A percentile compares a stretch with the other conserved stretches of the same genome.
phyloP scores from a whole-genome alignment of 2,888 invertebrate species.

The Tachina fera region DNA sequence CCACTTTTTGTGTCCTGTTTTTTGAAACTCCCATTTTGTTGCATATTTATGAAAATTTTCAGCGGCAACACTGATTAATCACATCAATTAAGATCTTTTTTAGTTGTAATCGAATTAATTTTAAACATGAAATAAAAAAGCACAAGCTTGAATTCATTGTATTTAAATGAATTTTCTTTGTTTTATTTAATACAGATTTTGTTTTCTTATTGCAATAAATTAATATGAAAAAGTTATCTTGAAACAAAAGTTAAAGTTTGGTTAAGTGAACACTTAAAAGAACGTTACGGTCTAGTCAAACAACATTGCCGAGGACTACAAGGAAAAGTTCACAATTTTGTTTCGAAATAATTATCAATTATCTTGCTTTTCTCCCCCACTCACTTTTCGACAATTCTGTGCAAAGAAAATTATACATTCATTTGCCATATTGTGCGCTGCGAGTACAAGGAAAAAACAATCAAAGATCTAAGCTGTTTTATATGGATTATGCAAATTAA shows the following conservation, averaged over 20 bases:
- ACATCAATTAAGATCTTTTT: too few species aligned
- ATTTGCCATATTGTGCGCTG: neutral
- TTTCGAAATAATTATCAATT: neutral
- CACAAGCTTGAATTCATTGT: neutral
- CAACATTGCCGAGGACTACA: neutral
- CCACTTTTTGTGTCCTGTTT: too few species aligned
- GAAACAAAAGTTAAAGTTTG: too few species aligned
- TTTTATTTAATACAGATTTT: neutral
- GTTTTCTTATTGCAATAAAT: neutral
- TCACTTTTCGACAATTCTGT: neutral
- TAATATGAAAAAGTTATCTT: neutral
- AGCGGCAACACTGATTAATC: too few species aligned
- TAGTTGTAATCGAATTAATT: too few species aligned
- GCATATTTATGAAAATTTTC: too few species aligned
- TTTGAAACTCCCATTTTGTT: too few species aligned
- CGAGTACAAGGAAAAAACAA: neutral
- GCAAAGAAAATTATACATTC: neutral
- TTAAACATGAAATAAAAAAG: too few species aligned
- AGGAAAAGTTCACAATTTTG: neutral
- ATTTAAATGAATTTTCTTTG: neutral
- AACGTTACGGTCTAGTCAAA: neutral
- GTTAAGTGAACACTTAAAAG: too few species aligned
- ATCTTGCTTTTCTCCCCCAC: neutral
- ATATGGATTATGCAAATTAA: slow-evolving; percentile 39
- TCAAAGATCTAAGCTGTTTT: slow-evolving; percentile 13